Conservation (phyloP, 2,797 vertebrate species). For the Hoplostethus atlanticus region DNA sequence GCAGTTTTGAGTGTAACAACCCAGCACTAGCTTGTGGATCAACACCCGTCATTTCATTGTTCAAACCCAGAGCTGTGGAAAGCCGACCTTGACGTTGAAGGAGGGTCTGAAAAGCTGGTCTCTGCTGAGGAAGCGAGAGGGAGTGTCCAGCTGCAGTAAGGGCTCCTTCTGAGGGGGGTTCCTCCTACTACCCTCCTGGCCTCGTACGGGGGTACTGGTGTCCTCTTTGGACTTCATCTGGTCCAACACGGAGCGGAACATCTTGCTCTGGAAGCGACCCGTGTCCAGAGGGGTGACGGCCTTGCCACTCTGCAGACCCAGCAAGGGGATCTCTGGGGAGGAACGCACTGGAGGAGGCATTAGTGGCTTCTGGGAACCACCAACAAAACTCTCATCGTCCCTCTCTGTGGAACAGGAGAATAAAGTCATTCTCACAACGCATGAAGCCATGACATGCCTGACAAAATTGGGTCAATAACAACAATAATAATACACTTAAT, state of each 20-base stretch:
- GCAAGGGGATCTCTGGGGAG: conserved; percentile 78
- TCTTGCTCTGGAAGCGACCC: conserved; percentile 92
- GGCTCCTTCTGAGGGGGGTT: conserved; percentile 84
- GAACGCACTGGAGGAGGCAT: conserved; percentile 40
- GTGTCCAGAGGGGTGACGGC: conserved; percentile 93
- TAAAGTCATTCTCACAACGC: neutral
- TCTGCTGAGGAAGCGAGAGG: conserved; percentile 94
- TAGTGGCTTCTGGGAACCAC: conserved; percentile 80
- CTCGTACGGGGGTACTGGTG: conserved; percentile 55
- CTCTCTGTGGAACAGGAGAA: conserved; percentile 64
- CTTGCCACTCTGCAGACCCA: conserved; percentile 78
- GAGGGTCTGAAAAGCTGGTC: conserved; percentile 94
- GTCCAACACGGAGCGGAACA: conserved; percentile 88
- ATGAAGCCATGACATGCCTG: neutral
- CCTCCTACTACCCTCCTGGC: conserved; percentile 58
- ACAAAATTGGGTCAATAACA: neutral
- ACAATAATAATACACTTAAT: too few relatives aligned
- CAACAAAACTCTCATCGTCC: conserved; percentile 82
- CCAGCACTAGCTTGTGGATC: too few relatives aligned
- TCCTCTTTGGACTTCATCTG: conserved; percentile 79
- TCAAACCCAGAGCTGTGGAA: neutral
- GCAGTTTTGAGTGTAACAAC: too few relatives aligned
- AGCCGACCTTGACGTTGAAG: conserved; percentile 88
- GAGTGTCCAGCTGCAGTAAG: conserved; percentile 91
- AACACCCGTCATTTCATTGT: too few relatives aligned